Evolutionary conservation across 2,888 invertebrate genomes (phyloP).

Genomic region (Nudaria mundana): DNA sequence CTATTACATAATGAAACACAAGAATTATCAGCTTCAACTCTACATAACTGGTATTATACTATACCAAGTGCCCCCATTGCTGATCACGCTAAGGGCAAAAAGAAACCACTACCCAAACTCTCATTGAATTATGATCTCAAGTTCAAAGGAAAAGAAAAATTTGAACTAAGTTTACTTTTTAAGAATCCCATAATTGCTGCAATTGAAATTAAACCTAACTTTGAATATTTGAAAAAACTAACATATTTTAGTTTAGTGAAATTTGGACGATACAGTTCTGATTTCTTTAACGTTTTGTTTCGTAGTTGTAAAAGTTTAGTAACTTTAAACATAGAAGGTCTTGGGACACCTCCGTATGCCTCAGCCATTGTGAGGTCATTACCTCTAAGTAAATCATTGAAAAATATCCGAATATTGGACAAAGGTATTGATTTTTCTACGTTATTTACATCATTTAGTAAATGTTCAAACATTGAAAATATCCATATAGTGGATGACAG

Average conservation of each 20-base stretch:
- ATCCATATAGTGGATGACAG: slow-evolving; percentile 49
- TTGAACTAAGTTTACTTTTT: slow-evolving; percentile 47
- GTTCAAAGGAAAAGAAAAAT: slow-evolving; percentile 39
- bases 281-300: slow-evolving; percentile 62
- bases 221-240: slow-evolving; percentile 54
- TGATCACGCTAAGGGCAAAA: slow-evolving; percentile 32
- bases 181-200: slow-evolving; percentile 31
- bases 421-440: slow-evolving; percentile 46
- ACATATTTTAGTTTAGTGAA: slow-evolving; percentile 58
- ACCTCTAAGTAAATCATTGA: slow-evolving; percentile 45
- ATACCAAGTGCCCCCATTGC: slow-evolving; percentile 4
- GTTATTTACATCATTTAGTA: slow-evolving; percentile 50
- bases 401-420: slow-evolving; percentile 55
- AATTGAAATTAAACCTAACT: slow-evolving; percentile 38
- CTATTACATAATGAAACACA: slow-evolving; percentile 6
- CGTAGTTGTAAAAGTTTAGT: slow-evolving; percentile 46
- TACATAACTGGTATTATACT: slow-evolving; percentile 46
- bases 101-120: slow-evolving; percentile 37
- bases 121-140: slow-evolving; percentile 52
- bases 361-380: slow-evolving; percentile 42
- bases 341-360: slow-evolving; percentile 36
- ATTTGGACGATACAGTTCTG: slow-evolving; percentile 39
- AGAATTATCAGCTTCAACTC: slow-evolving; percentile 21
- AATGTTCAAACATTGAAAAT: slow-evolving; percentile 58
- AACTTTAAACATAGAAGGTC: slow-evolving; percentile 51